Conservation (phyloP, 2,113 vertebrate genomes). For the Dipodomys ordii region DNA sequence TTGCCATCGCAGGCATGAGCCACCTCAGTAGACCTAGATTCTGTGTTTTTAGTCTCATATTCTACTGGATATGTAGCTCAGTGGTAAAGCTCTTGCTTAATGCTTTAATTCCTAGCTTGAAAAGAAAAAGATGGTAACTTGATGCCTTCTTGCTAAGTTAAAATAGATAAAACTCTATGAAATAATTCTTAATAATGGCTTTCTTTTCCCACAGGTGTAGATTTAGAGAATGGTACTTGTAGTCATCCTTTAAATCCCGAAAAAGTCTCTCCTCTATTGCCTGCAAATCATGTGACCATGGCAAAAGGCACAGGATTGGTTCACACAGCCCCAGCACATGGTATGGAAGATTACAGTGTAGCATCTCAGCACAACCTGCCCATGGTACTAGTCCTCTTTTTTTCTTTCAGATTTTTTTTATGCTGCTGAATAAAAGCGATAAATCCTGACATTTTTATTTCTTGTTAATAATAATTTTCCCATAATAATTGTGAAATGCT, state of each 20-base stretch:
- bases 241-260: slow-evolving; percentile 92
- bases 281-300: slow-evolving; percentile 97
- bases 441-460: neutral
- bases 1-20: too few species aligned
- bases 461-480: neutral
- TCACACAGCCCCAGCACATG: slow-evolving; percentile 97
- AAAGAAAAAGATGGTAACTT: neutral
- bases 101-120: neutral
- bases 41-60: too few species aligned
- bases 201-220: slow-evolving; percentile 86
- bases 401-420: neutral
- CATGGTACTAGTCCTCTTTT: slow-evolving; percentile 87
- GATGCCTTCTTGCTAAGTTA: neutral
- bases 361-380: slow-evolving; percentile 93
- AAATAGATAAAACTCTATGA: neutral
- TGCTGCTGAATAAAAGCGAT: neutral
- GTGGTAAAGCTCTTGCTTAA: neutral
- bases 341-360: slow-evolving; percentile 97
- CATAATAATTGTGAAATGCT: neutral
- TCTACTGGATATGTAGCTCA: neutral
- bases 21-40: too few species aligned
- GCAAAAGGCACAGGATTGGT: slow-evolving; percentile 97
- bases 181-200: neutral
- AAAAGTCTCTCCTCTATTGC: slow-evolving; percentile 92
- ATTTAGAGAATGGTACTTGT: slow-evolving; percentile 92